Conservation (phyloP, 2,888 invertebrate genomes). For the Empis stercorea region DNA sequence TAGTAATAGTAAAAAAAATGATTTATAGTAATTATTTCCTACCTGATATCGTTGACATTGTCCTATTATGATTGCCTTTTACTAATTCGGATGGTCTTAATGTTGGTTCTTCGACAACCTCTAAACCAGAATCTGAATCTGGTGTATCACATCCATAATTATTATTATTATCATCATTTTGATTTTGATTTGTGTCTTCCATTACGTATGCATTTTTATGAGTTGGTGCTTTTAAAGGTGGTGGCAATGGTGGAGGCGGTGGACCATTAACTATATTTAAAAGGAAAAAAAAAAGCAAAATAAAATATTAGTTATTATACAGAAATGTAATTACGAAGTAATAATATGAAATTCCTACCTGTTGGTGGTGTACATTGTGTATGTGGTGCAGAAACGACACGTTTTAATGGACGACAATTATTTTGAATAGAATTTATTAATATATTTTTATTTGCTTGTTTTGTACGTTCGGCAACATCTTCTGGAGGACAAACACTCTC, state of each 20-base stretch:
- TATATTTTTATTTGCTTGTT: conserved; percentile 30
- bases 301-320: background rate
- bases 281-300: conserved; percentile 1
- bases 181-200: conserved; percentile 5
- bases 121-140: conserved; percentile 39
- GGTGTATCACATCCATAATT: conserved; percentile 12
- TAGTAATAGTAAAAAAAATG: too few relatives aligned
- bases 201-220: conserved; percentile 10
- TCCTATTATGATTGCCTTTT: conserved; percentile 43
- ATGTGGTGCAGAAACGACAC: conserved; percentile 45
- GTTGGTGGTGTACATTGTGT: conserved; percentile 30
- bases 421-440: conserved; percentile 13
- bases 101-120: conserved; percentile 54
- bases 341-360: too few relatives aligned
- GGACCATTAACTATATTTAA: conserved; percentile 37
- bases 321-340: background rate
- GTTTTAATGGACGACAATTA: conserved; percentile 37
- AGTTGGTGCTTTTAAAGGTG: conserved; percentile 38
- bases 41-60: conserved; percentile 43
- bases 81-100: conserved; percentile 52
- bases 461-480: conserved; percentile 33
- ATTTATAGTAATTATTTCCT: background rate
- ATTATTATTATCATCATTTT: conserved; percentile 10
- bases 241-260: conserved; percentile 60
- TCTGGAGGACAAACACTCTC: conserved; percentile 36